A percentile compares a stretch with the other conserved stretches of the same genome.
These are phyloP conservation scores for Harpegnathos saltator DNA, from an alignment of 1,140 invertebrate species.

Conservation along the genomic window DNA sequence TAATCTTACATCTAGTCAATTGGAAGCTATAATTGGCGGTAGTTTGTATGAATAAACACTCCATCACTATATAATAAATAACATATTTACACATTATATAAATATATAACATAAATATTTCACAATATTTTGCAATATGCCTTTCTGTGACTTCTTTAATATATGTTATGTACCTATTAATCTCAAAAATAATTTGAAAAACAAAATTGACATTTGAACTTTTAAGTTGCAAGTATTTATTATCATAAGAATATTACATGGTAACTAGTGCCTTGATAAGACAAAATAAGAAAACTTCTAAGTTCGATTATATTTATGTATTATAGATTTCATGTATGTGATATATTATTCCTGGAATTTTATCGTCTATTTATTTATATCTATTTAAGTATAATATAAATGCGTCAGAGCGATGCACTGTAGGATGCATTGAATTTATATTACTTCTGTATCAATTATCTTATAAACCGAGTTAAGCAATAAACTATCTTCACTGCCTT, in stretches of 20 bases:
- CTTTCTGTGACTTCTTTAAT: not conserved
- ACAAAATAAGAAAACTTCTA: not conserved
- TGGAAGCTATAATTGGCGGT: conserved; percentile 77
- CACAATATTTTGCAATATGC: not conserved
- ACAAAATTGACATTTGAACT: not conserved
- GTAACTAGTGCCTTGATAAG: conserved; percentile 42
- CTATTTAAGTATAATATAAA: not conserved
- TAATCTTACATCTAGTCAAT: conserved; percentile 77
- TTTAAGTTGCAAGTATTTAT: not conserved
- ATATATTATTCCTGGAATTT: too few species aligned
- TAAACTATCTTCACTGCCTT: conserved; percentile 20
- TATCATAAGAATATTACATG: conserved; percentile 6
- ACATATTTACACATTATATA: not conserved
- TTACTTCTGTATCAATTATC: not conserved
- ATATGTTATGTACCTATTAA: conserved; percentile 4
- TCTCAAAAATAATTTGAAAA: conserved; percentile 20
- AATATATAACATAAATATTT: conserved; percentile 14
- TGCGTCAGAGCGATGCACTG: not conserved
- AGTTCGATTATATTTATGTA: not conserved
- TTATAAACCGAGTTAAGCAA: not conserved
- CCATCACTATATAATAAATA: not conserved
- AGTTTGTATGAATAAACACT: conserved; percentile 54
- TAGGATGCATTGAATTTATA: not conserved
- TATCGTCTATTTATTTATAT: too few species aligned
- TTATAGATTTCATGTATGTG: too few species aligned